These are phyloP conservation scores for Lepidocolaptes lacrymiger DNA, from an alignment of 2,797 vertebrate species.

Conservation along the genomic window DNA sequence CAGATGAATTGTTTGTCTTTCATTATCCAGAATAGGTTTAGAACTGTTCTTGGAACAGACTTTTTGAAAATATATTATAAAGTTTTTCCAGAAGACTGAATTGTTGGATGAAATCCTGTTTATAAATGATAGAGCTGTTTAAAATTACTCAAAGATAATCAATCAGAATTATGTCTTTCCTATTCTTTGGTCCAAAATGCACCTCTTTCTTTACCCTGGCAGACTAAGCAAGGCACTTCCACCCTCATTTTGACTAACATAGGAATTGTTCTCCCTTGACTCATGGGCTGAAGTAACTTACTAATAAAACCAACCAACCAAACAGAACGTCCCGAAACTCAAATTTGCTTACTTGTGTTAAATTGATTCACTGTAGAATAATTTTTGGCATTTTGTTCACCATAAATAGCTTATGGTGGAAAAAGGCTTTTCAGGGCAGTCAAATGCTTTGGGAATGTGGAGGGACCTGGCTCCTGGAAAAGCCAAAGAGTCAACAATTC, in stretches of 20 bases:
- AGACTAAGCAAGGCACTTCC: background rate
- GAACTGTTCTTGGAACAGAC: background rate
- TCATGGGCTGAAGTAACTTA: background rate
- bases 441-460: background rate
- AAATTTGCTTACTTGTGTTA: background rate
- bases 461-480: background rate
- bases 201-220: background rate
- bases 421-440: background rate
- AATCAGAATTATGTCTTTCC: conserved; percentile 16
- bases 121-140: conserved; percentile 13
- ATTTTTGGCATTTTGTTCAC: background rate
- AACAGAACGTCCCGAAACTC: background rate
- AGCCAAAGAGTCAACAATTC: background rate
- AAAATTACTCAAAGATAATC: conserved; percentile 20
- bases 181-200: background rate
- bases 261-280: background rate
- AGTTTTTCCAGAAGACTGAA: background rate
- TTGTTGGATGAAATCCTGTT: conserved; percentile 29
- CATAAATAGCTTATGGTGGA: background rate
- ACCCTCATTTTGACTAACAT: background rate
- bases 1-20: conserved; percentile 1
- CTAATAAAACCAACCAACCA: background rate
- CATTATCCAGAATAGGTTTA: conserved; percentile 29
- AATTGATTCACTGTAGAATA: background rate
- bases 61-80: background rate